Base-by-base conservation (phyloP, 1,140 invertebrate genomes). In the Plutomurus gul region DNA sequence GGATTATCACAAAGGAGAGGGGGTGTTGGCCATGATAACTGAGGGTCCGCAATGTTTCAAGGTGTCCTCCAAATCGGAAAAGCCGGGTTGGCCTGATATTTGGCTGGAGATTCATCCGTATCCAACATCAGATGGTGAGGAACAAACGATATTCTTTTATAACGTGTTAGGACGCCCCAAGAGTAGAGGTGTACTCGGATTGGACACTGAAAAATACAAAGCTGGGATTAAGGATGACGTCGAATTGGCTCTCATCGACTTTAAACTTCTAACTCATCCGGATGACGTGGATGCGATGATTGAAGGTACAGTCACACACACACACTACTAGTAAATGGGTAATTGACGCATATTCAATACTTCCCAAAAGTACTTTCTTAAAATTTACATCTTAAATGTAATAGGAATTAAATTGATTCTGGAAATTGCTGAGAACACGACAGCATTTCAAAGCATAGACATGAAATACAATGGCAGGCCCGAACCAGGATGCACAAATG, bases 191-290 rank as follows among this genome's bases (percentile, higher is more conserved):
- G 10, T 0, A 30, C 3, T 56, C 3, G 16, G 13, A 2, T 25
- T 56, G 25, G 22, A 56, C 4, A 16, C 51, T 10, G 51, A 56
- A 30, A 56, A 56, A 11, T 56, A 56, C n/a, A 30, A 30, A 11
- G 25, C 10, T 27, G 51, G 51, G 2, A 4, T 56, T 27, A 27
- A 13, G 1, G 76, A 75, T 16, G 43, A 49, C 11, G 36, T 8
- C 3, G 10, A 49, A 6, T n/a, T 75, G n/a, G 43, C 74, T 11
- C 3, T 75, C 8, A 56, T 75, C n/a, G 74, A 75, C 20, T 75
- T 49, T 18, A 56, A 56, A 18, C 4, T 75, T 8, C 10, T 56
- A 27, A 2, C 22, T 10, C 51, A 56, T 30, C 51, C 51, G 27
- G 51, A 56, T 27, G 51, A 56, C 8, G 4, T 56, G 8, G 51